Conservation (phyloP, 2,888 invertebrate genomes). For the Argyra leucocephala region DNA sequence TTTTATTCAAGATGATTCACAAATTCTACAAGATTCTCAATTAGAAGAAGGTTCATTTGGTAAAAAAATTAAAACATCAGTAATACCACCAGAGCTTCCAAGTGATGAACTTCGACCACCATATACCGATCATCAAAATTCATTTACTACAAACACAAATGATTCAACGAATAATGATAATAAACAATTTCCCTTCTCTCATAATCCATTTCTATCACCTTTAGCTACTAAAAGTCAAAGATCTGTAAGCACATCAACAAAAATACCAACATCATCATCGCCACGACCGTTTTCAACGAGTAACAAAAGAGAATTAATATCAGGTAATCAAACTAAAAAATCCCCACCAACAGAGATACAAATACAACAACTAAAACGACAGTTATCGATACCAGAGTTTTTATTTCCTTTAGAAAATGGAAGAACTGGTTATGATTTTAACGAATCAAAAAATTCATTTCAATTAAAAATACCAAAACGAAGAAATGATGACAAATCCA, state of each 20-base stretch:
- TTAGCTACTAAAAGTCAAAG: conserved; percentile 18
- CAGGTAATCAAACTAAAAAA: conserved; percentile 18
- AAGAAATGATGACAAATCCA: conserved; percentile 28
- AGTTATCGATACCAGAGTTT: conserved; percentile 54
- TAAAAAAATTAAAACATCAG: background rate
- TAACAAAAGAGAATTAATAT: background rate
- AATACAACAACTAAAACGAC: conserved; percentile 50
- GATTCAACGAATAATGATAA: background rate
- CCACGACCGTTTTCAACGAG: conserved; percentile 23
- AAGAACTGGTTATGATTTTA: conserved; percentile 51
- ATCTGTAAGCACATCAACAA: conserved; percentile 10
- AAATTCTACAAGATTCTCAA: conserved; percentile 23
- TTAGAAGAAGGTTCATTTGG: conserved; percentile 7
- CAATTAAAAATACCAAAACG: conserved; percentile 49
- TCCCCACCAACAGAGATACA: conserved; percentile 27
- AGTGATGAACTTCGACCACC: background rate
- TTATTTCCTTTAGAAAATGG: conserved; percentile 51
- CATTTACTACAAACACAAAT: background rate
- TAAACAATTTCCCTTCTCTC: conserved; percentile 14
- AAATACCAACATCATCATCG: conserved; percentile 28
- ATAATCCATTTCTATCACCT: conserved; percentile 22
- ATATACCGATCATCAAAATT: background rate
- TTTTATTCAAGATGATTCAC: conserved; percentile 23
- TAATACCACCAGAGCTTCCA: background rate
- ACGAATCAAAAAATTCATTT: conserved; percentile 52